Evolutionary conservation across 2,113 vertebrate genomes (phyloP).

Genomic region (Clarias gariepinus): DNA sequence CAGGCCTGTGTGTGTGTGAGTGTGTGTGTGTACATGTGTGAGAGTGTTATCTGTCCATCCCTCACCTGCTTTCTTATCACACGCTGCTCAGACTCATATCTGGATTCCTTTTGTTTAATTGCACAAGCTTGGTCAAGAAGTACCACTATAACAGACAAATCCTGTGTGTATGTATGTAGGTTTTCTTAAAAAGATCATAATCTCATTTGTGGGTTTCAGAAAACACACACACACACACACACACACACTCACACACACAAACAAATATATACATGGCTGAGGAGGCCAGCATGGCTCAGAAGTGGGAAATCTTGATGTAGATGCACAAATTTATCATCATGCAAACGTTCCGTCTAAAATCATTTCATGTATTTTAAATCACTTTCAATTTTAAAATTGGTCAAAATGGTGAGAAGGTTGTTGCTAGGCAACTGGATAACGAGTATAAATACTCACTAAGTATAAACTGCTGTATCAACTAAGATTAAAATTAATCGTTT

Average conservation of each 20-base stretch:
- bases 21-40: not conserved
- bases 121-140: conserved; percentile 52
- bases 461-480: not conserved
- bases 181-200: conserved; percentile 51
- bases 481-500: not conserved
- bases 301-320: conserved; percentile 3
- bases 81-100: conserved; percentile 58
- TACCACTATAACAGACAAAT: conserved; percentile 36
- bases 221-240: conserved; percentile 18
- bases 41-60: conserved; percentile 43
- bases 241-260: conserved; percentile 10
- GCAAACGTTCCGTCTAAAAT: not conserved
- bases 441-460: not conserved
- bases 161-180: conserved; percentile 40
- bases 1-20: conserved; percentile 6
- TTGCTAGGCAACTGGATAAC: not conserved
- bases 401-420: not conserved
- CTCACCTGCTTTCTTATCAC: conserved; percentile 60
- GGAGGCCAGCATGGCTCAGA: not conserved
- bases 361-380: not conserved
- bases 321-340: not conserved
- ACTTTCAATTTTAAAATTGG: not conserved
- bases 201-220: conserved; percentile 37
- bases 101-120: conserved; percentile 51
- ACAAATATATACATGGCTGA: not conserved